phyloP scores from a whole-genome alignment of 2,888 invertebrate genomes.

The Eulithis prunata region DNA sequence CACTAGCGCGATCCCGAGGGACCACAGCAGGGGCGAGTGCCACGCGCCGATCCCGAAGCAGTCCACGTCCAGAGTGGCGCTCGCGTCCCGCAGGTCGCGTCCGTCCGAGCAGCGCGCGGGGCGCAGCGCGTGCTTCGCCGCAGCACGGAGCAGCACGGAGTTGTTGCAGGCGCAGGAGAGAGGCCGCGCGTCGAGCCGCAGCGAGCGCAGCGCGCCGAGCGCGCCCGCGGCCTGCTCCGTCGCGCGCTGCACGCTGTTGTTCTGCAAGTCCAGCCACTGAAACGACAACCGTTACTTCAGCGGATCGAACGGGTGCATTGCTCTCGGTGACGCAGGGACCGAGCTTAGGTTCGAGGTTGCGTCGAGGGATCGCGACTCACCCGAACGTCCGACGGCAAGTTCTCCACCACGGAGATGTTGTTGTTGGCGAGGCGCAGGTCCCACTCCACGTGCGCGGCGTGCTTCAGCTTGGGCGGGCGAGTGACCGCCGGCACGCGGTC shows the following conservation, averaged over 20 bases:
- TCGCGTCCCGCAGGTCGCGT: conserved; percentile 8
- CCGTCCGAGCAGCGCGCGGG: conserved; percentile 21
- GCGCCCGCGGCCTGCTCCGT: conserved; percentile 10
- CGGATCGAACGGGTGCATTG: too few species aligned
- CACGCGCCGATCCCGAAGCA: conserved; percentile 24
- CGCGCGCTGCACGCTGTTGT: conserved; percentile 21
- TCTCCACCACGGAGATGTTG: conserved; percentile 36
- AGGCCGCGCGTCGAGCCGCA: conserved; percentile 30
- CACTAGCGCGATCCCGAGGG: conserved; percentile 32
- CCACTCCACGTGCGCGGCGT: conserved; percentile 18
- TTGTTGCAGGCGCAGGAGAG: conserved; percentile 31
- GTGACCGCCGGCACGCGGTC: conserved; percentile 7
- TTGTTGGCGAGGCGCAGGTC: conserved; percentile 38
- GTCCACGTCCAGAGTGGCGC: conserved; percentile 2
- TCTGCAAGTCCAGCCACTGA: conserved; percentile 36
- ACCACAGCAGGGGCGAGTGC: conserved; percentile 25
- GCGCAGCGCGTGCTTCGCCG: conserved; percentile 7
- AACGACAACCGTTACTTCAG: neutral
- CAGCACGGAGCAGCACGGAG: conserved; percentile 11
- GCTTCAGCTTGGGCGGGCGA: conserved; percentile 5
- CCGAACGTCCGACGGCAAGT: conserved; percentile 24
- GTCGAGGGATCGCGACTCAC: conserved; percentile 16
- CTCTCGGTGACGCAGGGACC: too few species aligned
- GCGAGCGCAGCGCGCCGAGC: conserved; percentile 3
- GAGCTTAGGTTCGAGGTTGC: neutral